phyloP scores from a whole-genome alignment of 2,113 vertebrate genomes.

The Meriones unguiculatus region DNA sequence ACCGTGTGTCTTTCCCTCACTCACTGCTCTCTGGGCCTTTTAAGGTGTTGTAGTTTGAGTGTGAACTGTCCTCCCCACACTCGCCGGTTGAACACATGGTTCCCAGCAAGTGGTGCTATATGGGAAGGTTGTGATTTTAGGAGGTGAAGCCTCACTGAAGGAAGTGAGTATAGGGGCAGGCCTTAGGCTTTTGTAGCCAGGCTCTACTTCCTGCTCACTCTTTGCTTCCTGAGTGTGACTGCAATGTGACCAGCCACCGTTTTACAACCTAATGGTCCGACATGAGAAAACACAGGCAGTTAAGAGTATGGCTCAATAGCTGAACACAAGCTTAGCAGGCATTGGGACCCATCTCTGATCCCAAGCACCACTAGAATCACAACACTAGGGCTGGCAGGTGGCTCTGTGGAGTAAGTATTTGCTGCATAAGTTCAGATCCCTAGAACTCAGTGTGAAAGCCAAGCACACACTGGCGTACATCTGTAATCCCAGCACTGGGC shows the following conservation, averaged over 20 bases:
- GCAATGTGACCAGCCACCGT: neutral
- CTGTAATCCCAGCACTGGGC: neutral
- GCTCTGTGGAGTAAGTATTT: neutral
- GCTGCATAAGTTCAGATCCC: neutral
- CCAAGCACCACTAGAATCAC: neutral
- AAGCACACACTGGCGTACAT: neutral
- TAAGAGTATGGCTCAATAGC: neutral
- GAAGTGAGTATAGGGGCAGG: neutral
- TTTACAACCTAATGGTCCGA: neutral
- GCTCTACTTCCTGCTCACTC: neutral
- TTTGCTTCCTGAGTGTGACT: neutral
- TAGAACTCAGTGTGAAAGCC: neutral
- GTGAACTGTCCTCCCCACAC: neutral
- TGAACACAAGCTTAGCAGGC: neutral
- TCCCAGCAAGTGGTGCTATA: neutral
- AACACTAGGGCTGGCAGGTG: neutral
- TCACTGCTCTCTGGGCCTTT: neutral
- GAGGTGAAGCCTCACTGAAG: neutral
- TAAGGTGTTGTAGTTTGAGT: neutral
- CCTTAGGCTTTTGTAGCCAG: neutral
- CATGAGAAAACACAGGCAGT: neutral
- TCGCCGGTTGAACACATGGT: neutral
- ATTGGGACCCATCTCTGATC: neutral
- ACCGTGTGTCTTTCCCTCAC: neutral
- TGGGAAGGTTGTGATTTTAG: neutral